Conservation (phyloP, 2,113 vertebrate species). For the Stomatorhinus ivindoensis region DNA sequence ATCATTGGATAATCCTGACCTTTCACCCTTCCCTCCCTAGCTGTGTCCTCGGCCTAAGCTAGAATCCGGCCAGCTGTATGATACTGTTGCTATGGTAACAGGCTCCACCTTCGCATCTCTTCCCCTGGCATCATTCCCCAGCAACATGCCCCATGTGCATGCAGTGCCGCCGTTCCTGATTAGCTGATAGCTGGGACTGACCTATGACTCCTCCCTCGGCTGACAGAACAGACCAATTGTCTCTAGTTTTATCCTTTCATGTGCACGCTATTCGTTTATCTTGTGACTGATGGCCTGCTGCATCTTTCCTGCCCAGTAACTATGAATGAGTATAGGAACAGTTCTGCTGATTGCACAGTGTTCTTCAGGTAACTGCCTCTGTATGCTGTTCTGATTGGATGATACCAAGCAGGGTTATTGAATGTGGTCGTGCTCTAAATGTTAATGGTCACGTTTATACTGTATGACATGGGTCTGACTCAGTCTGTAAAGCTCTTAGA, state of each 20-base stretch:
- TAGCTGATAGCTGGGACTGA: not conserved
- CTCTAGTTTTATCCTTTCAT: not conserved
- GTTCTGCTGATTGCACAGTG: not conserved
- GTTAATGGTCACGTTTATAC: not conserved
- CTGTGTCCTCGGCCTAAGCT: slow-evolving; percentile 51
- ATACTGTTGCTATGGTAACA: slow-evolving; percentile 81
- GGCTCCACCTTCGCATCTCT: slow-evolving; percentile 60
- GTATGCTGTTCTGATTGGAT: not conserved
- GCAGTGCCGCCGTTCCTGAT: not conserved
- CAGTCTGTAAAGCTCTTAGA: not conserved
- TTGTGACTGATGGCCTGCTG: not conserved
- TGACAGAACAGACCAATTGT: not conserved
- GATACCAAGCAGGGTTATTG: not conserved
- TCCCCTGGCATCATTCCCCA: not conserved
- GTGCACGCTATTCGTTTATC: not conserved
- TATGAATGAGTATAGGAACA: not conserved
- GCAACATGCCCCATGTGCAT: not conserved
- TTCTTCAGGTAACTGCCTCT: not conserved
- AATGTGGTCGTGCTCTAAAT: not conserved
- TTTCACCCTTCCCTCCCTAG: slow-evolving; percentile 30
- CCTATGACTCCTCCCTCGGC: not conserved
- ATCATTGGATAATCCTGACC: not conserved
- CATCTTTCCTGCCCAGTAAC: not conserved
- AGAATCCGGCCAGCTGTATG: slow-evolving; percentile 85
- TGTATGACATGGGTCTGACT: not conserved